Conservation (phyloP, 2,113 vertebrate genomes). For the Perca schrenkii region DNA sequence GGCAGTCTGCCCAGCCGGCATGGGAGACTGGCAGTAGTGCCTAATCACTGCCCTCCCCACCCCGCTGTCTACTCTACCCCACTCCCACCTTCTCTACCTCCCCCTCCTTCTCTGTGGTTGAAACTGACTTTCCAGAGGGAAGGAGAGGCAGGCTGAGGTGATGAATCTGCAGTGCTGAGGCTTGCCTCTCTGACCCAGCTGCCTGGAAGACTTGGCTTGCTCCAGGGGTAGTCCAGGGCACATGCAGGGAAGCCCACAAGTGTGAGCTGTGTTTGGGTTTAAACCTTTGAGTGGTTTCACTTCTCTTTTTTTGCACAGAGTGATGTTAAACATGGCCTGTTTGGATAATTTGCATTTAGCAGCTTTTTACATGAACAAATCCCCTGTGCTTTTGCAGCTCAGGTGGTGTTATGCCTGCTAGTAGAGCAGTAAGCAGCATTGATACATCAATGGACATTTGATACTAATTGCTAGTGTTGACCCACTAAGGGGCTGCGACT, state of each 20-base stretch:
- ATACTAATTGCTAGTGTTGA: constrained; percentile 65
- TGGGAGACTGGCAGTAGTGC: constrained; percentile 56
- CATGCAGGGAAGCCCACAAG: constrained; percentile 49
- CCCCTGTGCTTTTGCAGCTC: constrained; percentile 56
- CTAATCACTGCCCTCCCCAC: constrained; percentile 51
- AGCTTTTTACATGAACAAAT: constrained; percentile 42
- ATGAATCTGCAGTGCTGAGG: constrained; percentile 82
- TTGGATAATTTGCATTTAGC: constrained; percentile 60
- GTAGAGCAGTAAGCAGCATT: constrained; percentile 36
- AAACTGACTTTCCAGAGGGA: constrained; percentile 74
- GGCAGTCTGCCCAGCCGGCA: constrained; percentile 40
- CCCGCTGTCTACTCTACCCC: constrained; percentile 26
- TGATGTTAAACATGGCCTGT: constrained; percentile 27
- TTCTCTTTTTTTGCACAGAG: constrained; percentile 47
- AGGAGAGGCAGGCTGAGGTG: constrained; percentile 76
- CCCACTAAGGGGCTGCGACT: constrained; percentile 52
- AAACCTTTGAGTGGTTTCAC: constrained; percentile 56
- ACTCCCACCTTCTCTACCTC: constrained; percentile 2
- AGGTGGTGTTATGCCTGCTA: constrained; percentile 41
- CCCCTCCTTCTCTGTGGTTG: constrained; percentile 42
- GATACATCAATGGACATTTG: constrained; percentile 71
- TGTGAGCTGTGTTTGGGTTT: constrained; percentile 41
- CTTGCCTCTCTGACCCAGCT: constrained; percentile 72
- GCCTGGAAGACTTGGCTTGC: constrained; percentile 67
- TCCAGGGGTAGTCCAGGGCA: constrained; percentile 59